Evolutionary conservation across 2,113 vertebrate genomes (phyloP), one percentile per base, ranked within the genome.

Genomic region (Rissa tridactyla): DNA sequence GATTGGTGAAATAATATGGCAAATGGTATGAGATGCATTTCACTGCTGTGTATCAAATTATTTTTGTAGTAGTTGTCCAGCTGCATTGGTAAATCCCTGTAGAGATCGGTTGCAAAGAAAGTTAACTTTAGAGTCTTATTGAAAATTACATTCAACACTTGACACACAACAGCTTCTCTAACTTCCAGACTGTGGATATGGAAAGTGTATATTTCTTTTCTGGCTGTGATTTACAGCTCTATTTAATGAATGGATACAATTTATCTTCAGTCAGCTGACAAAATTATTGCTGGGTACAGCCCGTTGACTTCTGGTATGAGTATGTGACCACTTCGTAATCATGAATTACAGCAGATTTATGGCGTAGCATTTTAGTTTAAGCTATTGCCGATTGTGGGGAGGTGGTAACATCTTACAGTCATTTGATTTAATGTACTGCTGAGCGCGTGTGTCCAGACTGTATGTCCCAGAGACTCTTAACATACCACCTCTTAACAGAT

Each of bases 261-360:
- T 93, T 82, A 95, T 80, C 82, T 80, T 69, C 75, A 86, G n/a
- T 94, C 82, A 96, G 78, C 75, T 96, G 96, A 77, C 87, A 92
- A 79, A 36, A 83, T 93, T 85, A 77, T 90, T 93, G 78, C 93
- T 84, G 92, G 54, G 87, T 95, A 58, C 87, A 72, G 70, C 78
- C 46, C 73, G n/a, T 62, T 20, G 19, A 30, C 58, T 96, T 91
- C 46, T 91, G 78, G 46, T 90, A 65, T 49, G 82, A 90, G 52
- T 85, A 65, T 73, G 75, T 93, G 87, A 80, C 40, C 87, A 80
- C 84, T 88, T 91, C 58, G 40, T 90, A 95, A 90, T 77, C 49
- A 49, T 54, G 40, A 91, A 70, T 94, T 94, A 58, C 68, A 54
- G 78, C 75, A 92, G 82, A 90, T 95, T 95, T 94, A 93, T 65